Percentiles rank a stretch among this genome's conserved stretches.
Evolutionary conservation across 2,113 vertebrate species (phyloP).

Genomic region (Prochilodus magdalenae): DNA sequence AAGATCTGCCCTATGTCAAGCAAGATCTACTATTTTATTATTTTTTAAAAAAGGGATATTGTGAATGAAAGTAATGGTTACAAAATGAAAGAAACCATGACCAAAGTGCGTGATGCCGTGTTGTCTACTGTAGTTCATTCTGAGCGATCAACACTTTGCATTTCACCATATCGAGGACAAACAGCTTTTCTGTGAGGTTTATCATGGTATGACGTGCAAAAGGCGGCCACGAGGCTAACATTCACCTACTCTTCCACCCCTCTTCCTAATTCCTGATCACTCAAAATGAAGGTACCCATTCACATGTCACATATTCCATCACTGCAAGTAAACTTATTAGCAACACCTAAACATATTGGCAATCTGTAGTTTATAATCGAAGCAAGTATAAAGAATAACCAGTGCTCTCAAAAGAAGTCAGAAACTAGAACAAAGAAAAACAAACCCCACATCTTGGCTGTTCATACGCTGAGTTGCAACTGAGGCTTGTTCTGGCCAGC

Average conservation of each 20-base stretch:
- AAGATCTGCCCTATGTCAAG: slow-evolving; percentile 59
- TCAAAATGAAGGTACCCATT: neutral
- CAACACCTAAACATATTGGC: slow-evolving; percentile 12
- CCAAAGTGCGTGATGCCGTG: slow-evolving; percentile 22
- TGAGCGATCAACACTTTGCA: slow-evolving; percentile 14
- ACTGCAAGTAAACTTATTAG: neutral
- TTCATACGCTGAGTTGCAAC: slow-evolving; percentile 40
- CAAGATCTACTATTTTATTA: slow-evolving; percentile 58
- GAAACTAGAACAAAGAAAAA: slow-evolving; percentile 10
- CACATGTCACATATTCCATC: neutral
- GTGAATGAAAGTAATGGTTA: slow-evolving; percentile 31
- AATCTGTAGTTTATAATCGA: slow-evolving; percentile 11
- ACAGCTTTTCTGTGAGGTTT: slow-evolving; percentile 31
- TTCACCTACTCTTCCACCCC: slow-evolving; percentile 10
- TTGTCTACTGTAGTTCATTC: neutral
- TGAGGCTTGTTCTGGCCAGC: slow-evolving; percentile 4
- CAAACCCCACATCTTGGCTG: slow-evolving; percentile 59
- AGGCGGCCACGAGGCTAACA: slow-evolving; percentile 17
- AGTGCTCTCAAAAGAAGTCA: slow-evolving; percentile 17
- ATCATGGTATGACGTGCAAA: slow-evolving; percentile 43
- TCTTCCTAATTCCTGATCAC: neutral
- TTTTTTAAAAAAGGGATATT: slow-evolving; percentile 50
- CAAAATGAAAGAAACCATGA: slow-evolving; percentile 34
- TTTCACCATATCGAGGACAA: slow-evolving; percentile 3
- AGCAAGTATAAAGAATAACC: slow-evolving; percentile 7